phyloP scores from a whole-genome alignment of 1,140 invertebrate genomes.

The Zaprionus capensis region DNA sequence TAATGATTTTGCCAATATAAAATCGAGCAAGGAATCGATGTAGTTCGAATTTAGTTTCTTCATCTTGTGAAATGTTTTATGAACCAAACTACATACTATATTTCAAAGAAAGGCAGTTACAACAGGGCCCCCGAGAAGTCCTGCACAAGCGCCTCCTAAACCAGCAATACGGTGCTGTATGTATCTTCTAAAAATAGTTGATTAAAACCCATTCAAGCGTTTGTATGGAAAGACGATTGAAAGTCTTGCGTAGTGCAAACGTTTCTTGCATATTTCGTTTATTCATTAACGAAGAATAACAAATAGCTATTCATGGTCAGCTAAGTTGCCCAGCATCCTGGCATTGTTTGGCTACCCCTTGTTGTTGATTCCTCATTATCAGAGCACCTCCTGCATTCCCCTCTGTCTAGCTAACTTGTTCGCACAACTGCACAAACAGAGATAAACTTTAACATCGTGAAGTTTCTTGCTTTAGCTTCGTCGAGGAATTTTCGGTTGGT shows the following conservation, averaged over 20 bases:
- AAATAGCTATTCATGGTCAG: slow-evolving; percentile 44
- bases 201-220: neutral
- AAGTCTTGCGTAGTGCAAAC: neutral
- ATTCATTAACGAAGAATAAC: slow-evolving; percentile 20
- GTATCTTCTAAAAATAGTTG: neutral
- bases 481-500: slow-evolving; percentile 1
- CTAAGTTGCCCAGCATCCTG: neutral
- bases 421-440: slow-evolving; percentile 60
- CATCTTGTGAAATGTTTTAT: too few species aligned
- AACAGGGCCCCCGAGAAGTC: too few species aligned
- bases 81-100: too few species aligned
- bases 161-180: too few species aligned
- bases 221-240: neutral
- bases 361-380: slow-evolving; percentile 44
- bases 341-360: slow-evolving; percentile 18
- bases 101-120: too few species aligned
- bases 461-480: neutral
- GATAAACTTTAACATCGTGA: slow-evolving; percentile 59
- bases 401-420: slow-evolving; percentile 4
- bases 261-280: neutral
- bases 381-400: neutral
- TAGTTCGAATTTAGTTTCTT: too few species aligned
- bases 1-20: too few species aligned
- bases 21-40: too few species aligned
- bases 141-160: too few species aligned